Evolutionary conservation across 2,797 vertebrate genomes (phyloP).

Genomic region (Melanitta fusca): DNA sequence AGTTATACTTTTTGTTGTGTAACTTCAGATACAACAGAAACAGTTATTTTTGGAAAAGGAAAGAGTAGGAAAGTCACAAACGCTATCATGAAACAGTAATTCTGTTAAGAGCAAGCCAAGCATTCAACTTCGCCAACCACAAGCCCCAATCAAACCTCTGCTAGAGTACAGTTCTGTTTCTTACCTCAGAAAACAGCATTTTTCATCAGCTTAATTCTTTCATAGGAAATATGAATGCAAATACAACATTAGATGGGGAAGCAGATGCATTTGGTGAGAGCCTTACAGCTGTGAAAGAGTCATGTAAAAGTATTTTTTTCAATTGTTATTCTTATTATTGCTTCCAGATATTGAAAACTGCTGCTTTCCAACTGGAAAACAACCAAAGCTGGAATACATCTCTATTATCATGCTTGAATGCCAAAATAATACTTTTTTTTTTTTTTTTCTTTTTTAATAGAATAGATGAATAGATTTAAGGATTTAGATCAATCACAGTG

Average conservation of each 20-base stretch:
- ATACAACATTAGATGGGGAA: neutral
- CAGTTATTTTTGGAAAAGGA: neutral
- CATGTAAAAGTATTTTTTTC: neutral
- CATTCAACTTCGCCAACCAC: neutral
- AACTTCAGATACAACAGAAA: neutral
- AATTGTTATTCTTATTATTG: neutral
- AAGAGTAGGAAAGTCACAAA: neutral
- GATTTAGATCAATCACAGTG: neutral
- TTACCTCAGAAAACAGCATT: neutral
- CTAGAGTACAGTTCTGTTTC: neutral
- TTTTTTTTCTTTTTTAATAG: neutral
- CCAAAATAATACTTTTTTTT: neutral
- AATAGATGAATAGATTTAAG: neutral
- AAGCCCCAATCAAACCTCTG: accelerated
- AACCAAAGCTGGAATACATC: neutral
- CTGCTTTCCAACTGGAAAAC: neutral
- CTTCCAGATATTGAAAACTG: neutral
- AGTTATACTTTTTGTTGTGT: neutral
- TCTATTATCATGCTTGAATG: neutral
- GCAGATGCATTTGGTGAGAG: neutral
- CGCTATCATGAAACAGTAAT: neutral
- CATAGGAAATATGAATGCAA: neutral
- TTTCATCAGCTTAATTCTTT: neutral
- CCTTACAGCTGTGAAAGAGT: neutral
- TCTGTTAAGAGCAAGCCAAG: neutral